Percentiles rank a stretch among this genome's conserved stretches.
Conservation (phyloP, 2,888 invertebrate genomes). For the Chloroclysta siterata region DNA sequence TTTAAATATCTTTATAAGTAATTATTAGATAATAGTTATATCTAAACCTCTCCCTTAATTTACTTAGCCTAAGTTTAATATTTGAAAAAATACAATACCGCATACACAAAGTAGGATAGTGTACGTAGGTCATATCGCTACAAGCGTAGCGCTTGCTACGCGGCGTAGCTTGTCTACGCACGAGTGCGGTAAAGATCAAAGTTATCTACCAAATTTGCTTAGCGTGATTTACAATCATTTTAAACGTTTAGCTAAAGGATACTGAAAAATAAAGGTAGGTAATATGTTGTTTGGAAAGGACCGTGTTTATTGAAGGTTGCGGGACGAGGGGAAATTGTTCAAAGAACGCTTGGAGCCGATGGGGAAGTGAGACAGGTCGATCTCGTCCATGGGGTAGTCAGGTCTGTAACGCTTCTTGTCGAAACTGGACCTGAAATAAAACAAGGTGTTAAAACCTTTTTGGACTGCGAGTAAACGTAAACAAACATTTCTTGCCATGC, state of each 20-base stretch:
- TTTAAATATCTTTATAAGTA: conserved; percentile 35
- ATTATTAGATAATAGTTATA: conserved; percentile 41
- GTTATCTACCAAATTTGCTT: conserved; percentile 16
- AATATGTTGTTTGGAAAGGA: conserved; percentile 22
- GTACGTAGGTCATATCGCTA: conserved; percentile 4
- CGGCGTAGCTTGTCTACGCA: conserved; percentile 17
- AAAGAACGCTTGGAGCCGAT: conserved; percentile 71
- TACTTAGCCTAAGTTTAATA: conserved; percentile 36
- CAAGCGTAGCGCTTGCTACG: conserved; percentile 13
- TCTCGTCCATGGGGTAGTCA: conserved; percentile 79
- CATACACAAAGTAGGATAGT: not conserved
- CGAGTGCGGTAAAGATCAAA: conserved; percentile 6
- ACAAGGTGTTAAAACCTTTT: not conserved
- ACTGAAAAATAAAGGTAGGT: conserved; percentile 25
- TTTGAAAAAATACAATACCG: conserved; percentile 14
- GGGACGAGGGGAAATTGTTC: conserved; percentile 27
- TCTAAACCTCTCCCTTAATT: conserved; percentile 64
- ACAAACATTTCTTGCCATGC: no score
- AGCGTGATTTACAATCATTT: conserved; percentile 30
- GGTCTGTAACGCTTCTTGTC: conserved; percentile 71
- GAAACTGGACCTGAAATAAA: conserved; percentile 52
- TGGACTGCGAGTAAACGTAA: no score
- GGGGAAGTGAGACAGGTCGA: conserved; percentile 76
- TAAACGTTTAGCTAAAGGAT: conserved; percentile 18
- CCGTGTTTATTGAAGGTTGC: conserved; percentile 35